Evolutionary conservation across 2,888 invertebrate species (phyloP), one percentile per base, ranked within the genome.

Genomic region (Halictus ligatus): DNA sequence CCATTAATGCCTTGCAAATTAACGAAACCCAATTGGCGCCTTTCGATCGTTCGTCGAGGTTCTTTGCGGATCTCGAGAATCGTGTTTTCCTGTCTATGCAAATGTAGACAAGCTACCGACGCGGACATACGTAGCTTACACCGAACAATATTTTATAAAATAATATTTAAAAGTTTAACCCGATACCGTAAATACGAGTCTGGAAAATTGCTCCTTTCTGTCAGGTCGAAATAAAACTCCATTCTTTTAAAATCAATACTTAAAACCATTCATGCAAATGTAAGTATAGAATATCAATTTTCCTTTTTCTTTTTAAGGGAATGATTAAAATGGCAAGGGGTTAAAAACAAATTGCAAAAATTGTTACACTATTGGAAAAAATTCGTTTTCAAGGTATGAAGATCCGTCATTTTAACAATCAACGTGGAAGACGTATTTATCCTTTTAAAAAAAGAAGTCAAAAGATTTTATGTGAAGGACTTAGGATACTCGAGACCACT

Each of bases 1-100:
- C 71, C 88, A 74, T 89, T 89, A 89, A 83, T 85, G 35, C 43
- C 78, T 21, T 58, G 67, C 73, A 78, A 80, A 88, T 88, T 83
- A 85, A 88, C 86, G 79, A 83, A 88, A 85, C 72, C 48, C 78
- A 54, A 73, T 73, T 74, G 60, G 25, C 74, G 21, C 77, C 76
- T 77, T 50, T 67, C 25, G 25, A 73, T 73, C 78, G 35, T 7
- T 35, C 29, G 13, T 67, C 46, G 13, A 67, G 15, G 69, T n/a
- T 5, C 40, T 5, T 5, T 40, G 35, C 69, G 40, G 5, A 12
- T n/a, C 40, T 43, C 13, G 40, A 69, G 71, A 43, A 40, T n/a
- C 71, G 40, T 1, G 8, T 43, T 12, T 71, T 71, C 12, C 43
- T 43, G 7, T 71, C n/a, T 21, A 43, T 43, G 10, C 0, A 12